phyloP scores from a whole-genome alignment of 1,140 invertebrate species.

The Sminthurides bifidus region DNA sequence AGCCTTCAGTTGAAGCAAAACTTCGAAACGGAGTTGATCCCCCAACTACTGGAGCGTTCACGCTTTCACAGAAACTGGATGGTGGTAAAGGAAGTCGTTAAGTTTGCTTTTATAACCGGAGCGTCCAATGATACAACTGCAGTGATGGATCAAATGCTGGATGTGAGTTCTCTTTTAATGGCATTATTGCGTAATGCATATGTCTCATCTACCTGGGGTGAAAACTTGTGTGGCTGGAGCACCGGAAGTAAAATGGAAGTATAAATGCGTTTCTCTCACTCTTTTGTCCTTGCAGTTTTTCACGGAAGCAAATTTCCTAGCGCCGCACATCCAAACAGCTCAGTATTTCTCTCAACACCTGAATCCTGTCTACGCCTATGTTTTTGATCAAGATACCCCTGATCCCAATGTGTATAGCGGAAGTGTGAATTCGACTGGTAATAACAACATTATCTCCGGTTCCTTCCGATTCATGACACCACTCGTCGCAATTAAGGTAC shows the following conservation, averaged over 20 bases:
- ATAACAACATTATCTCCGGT: background rate
- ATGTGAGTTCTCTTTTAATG: constrained; percentile 16
- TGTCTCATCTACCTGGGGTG: too few species aligned
- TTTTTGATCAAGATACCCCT: constrained; percentile 33
- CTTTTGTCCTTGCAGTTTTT: constrained; percentile 35
- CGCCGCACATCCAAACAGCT: constrained; percentile 34
- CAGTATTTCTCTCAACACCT: constrained; percentile 29
- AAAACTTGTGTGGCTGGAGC: too few species aligned
- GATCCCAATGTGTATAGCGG: constrained; percentile 37
- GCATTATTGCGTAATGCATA: too few species aligned
- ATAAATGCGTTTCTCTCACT: too few species aligned
- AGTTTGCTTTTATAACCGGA: constrained; percentile 32
- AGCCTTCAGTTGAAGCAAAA: constrained; percentile 26
- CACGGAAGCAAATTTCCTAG: constrained; percentile 36
- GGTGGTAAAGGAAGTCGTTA: constrained; percentile 31
- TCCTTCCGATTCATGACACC: background rate
- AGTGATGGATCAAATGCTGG: constrained; percentile 32
- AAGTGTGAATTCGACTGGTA: constrained; percentile 30
- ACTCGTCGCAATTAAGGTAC: background rate
- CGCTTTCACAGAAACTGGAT: constrained; percentile 24
- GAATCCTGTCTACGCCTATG: constrained; percentile 29
- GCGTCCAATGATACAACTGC: constrained; percentile 28
- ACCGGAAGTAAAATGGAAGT: too few species aligned
- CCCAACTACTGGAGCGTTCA: constrained; percentile 27
- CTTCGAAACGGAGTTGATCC: constrained; percentile 29